These are phyloP conservation scores for Holothuria leucospilota DNA, from an alignment of 53 echinoderm and acorn worm species.

Conservation along the genomic window DNA sequence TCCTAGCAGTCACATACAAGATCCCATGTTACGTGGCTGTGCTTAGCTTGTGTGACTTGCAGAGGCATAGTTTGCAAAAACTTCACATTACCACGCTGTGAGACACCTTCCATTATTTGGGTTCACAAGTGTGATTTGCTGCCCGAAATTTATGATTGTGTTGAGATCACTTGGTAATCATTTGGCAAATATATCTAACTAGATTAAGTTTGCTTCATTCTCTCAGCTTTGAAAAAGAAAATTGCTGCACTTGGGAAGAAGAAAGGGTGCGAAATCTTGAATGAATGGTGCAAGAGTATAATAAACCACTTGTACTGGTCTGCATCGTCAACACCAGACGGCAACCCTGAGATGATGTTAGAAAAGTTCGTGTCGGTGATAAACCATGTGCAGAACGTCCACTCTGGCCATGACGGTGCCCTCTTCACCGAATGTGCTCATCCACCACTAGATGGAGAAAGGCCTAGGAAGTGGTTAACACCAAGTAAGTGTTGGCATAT, in stretches of 20 bases:
- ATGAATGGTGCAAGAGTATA: conserved; percentile 40
- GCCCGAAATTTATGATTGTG: no score
- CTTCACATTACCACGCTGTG: no score
- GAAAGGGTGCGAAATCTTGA: conserved; percentile 24
- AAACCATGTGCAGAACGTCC: conserved; percentile 43
- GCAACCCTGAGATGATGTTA: conserved; percentile 23
- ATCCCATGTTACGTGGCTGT: no score
- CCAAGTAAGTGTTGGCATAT: not conserved
- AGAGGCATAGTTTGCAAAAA: no score
- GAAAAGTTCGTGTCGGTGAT: conserved; percentile 39
- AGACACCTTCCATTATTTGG: no score
- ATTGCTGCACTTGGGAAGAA: conserved; percentile 42
- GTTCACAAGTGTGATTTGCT: no score
- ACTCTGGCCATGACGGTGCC: conserved; percentile 18
- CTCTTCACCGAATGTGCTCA: not conserved
- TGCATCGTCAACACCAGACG: no score
- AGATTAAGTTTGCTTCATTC: not conserved
- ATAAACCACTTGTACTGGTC: conserved; percentile 45
- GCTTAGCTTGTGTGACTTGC: no score
- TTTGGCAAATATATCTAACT: no score
- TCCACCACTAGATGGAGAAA: not conserved
- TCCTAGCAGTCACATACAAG: no score
- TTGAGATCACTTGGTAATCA: no score
- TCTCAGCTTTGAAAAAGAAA: conserved; percentile 53
- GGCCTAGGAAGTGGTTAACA: conserved; percentile 1